These are phyloP conservation scores for Labroides dimidiatus DNA, from an alignment of 2,797 vertebrate genomes.

Conservation along the genomic window DNA sequence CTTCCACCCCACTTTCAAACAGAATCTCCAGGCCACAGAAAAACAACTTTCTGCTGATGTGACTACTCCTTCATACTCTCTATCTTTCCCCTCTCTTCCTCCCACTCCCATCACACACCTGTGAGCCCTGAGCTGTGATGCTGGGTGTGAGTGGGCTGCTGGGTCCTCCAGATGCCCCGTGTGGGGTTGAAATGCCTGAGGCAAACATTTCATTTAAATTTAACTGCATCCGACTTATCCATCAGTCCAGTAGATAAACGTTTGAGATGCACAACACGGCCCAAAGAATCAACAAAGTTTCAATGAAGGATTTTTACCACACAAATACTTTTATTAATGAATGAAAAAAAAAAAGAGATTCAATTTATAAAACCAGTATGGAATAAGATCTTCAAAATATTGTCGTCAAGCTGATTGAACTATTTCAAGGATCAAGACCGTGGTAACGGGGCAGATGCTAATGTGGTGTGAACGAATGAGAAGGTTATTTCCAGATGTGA, in stretches of 20 bases:
- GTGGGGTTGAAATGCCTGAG: slow-evolving; percentile 41
- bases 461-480: slow-evolving; percentile 1
- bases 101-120: slow-evolving; percentile 73
- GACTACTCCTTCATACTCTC: slow-evolving; percentile 77
- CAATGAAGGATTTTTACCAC: not conserved
- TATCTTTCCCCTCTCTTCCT: slow-evolving; percentile 57
- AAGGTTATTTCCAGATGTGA: slow-evolving; percentile 62
- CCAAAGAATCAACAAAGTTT: slow-evolving; percentile 2
- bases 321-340: not conserved
- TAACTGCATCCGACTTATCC: slow-evolving; percentile 29
- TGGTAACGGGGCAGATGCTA: too few relatives aligned
- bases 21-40: slow-evolving; percentile 88
- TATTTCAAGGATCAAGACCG: too few relatives aligned
- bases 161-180: slow-evolving; percentile 39
- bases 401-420: too few relatives aligned
- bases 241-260: slow-evolving; percentile 8
- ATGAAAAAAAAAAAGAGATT: not conserved
- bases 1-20: slow-evolving; percentile 81
- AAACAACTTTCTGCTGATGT: slow-evolving; percentile 94
- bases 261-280: not conserved
- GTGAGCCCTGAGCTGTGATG: slow-evolving; percentile 67
- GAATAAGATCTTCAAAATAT: too few relatives aligned
- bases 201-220: slow-evolving; percentile 51
- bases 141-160: slow-evolving; percentile 49
- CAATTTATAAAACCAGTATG: too few relatives aligned